phyloP scores from a whole-genome alignment of 2,113 vertebrate species.

The Nicator chloris region DNA sequence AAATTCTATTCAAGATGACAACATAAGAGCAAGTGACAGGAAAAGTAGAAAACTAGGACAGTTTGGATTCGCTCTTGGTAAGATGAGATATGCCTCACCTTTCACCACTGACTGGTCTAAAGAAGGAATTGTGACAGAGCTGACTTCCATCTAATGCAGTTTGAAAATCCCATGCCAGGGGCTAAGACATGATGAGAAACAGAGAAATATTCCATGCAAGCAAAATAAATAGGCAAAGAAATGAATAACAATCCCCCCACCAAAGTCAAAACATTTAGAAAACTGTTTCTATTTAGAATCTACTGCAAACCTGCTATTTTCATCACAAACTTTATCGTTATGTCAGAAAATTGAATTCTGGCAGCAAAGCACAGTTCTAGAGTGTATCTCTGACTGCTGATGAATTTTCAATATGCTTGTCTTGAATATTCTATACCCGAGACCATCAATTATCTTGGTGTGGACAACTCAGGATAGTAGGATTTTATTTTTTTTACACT shows the following conservation, averaged over 20 bases:
- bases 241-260: rapidly evolving
- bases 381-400: neutral
- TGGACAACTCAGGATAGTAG: neutral
- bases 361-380: neutral
- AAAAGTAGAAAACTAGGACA: neutral
- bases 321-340: neutral
- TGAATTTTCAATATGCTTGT: neutral
- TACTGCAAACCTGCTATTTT: neutral
- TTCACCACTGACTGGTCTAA: neutral
- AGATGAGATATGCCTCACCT: neutral
- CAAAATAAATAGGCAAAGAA: neutral
- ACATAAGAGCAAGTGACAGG: neutral
- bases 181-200: neutral
- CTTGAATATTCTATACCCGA: neutral
- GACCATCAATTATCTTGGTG: neutral
- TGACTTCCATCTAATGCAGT: neutral
- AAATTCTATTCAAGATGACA: neutral
- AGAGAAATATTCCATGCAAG: neutral
- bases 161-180: neutral
- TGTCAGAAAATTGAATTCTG: neutral
- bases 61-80: neutral
- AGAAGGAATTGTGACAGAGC: neutral
- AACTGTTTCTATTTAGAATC: neutral
- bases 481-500: neutral
- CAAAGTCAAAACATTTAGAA: neutral